These are phyloP conservation scores for Malurus alboscapulatus DNA, from an alignment of 2,113 vertebrate species.

Conservation along the genomic window DNA sequence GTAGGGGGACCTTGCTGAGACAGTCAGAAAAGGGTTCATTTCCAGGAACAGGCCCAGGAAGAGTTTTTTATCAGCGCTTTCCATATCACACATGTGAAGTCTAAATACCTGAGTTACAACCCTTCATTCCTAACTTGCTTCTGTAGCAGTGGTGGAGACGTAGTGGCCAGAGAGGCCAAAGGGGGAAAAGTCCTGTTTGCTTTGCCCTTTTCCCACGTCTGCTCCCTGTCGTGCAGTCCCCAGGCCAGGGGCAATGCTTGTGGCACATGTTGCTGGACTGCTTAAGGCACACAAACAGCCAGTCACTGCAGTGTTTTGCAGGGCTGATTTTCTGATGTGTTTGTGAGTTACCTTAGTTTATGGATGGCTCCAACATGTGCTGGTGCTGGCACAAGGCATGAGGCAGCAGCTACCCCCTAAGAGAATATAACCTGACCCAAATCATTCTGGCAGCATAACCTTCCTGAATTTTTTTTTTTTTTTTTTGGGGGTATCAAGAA, in stretches of 20 bases:
- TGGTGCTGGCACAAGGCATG: not conserved
- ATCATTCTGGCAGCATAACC: not conserved
- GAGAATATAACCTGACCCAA: accelerated
- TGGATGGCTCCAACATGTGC: not conserved
- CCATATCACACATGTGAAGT: not conserved
- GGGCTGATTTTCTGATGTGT: not conserved
- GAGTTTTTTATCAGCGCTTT: not conserved
- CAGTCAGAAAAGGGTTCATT: not conserved
- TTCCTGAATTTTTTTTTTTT: not conserved
- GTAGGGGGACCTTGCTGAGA: not conserved
- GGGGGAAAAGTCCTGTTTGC: slow-evolving; percentile 31
- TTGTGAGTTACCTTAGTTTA: not conserved
- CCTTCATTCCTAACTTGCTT: not conserved
- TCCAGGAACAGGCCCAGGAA: not conserved
- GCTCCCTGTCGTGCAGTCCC: accelerated
- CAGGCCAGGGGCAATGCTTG: not conserved
- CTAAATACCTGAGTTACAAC: not conserved
- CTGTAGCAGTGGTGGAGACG: not conserved
- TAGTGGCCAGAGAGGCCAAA: not conserved
- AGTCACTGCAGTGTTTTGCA: not conserved
- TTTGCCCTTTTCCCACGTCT: not conserved
- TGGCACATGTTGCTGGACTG: not conserved
- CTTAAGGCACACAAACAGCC: not conserved
- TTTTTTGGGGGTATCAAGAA: not conserved
- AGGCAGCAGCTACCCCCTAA: not conserved